A percentile compares a stretch with the other conserved stretches of the same genome.
phyloP scores from a whole-genome alignment of 2,888 invertebrate species.

The Amphiduros pacificus region DNA sequence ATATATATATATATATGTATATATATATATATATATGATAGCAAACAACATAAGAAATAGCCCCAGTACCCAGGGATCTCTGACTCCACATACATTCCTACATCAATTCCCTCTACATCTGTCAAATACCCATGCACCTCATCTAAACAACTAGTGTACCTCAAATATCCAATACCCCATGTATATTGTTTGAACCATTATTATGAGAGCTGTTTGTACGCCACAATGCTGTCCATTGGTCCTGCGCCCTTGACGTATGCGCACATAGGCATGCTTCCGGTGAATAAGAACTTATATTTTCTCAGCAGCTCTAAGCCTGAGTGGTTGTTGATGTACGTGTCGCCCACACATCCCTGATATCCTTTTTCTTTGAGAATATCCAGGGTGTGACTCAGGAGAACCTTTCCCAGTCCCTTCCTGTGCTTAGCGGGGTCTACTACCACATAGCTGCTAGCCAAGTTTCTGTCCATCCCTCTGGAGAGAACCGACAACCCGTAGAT shows the following conservation, averaged over 20 bases:
- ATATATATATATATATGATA: too few relatives aligned
- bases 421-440: background rate
- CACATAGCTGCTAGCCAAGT: background rate
- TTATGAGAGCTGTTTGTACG: too few relatives aligned
- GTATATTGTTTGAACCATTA: too few relatives aligned
- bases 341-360: background rate
- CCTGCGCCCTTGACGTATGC: background rate
- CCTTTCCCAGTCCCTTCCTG: background rate
- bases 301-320: background rate
- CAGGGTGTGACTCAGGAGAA: background rate
- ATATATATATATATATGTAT: too few relatives aligned
- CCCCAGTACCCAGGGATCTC: too few relatives aligned
- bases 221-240: background rate
- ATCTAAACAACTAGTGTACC: too few relatives aligned
- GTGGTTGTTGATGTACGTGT: background rate
- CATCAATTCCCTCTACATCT: too few relatives aligned
- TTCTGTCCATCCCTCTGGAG: background rate
- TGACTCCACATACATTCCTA: too few relatives aligned
- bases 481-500: conserved; percentile 2
- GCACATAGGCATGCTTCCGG: background rate
- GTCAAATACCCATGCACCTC: too few relatives aligned
- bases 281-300: background rate
- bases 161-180: too few relatives aligned
- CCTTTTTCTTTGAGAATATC: background rate
- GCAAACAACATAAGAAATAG: too few relatives aligned